These are phyloP conservation scores for Ophthalmolycus amberensis DNA, from an alignment of 2,113 vertebrate genomes.

Conservation along the genomic window DNA sequence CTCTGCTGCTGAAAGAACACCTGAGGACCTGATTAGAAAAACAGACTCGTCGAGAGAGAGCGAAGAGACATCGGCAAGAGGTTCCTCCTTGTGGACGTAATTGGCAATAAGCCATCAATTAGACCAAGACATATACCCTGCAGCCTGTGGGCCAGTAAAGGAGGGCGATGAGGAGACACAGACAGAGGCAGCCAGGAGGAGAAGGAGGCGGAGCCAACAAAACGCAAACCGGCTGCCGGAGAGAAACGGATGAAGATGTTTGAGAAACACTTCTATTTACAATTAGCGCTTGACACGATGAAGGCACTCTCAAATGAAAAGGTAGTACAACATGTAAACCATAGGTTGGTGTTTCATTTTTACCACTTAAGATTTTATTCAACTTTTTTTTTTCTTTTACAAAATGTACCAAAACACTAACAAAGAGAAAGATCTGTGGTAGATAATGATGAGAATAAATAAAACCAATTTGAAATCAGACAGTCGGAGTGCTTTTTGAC, in stretches of 20 bases:
- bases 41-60: constrained; percentile 10
- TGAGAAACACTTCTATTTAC: not conserved
- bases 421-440: too few species aligned
- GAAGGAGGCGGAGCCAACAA: constrained; percentile 25
- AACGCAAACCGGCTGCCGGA: not conserved
- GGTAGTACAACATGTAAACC: not conserved
- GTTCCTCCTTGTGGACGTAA: constrained; percentile 3
- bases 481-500: not conserved
- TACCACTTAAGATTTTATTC: not conserved
- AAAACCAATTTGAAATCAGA: too few species aligned
- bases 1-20: not conserved
- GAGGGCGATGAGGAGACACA: constrained; percentile 34
- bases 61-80: constrained; percentile 6
- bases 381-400: not conserved
- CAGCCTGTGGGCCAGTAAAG: constrained; percentile 20
- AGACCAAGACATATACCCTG: constrained; percentile 38
- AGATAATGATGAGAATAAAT: not conserved
- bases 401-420: too few species aligned
- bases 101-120: constrained; percentile 49
- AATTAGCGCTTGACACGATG: not conserved
- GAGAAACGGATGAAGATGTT: constrained; percentile 13
- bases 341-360: not conserved
- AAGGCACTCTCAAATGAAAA: too few species aligned
- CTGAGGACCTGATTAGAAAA: constrained; percentile 24
- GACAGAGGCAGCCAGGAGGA: constrained; percentile 1